Base-by-base conservation (phyloP, 2,797 vertebrate genomes). In the Lycodopsis pacificus region DNA sequence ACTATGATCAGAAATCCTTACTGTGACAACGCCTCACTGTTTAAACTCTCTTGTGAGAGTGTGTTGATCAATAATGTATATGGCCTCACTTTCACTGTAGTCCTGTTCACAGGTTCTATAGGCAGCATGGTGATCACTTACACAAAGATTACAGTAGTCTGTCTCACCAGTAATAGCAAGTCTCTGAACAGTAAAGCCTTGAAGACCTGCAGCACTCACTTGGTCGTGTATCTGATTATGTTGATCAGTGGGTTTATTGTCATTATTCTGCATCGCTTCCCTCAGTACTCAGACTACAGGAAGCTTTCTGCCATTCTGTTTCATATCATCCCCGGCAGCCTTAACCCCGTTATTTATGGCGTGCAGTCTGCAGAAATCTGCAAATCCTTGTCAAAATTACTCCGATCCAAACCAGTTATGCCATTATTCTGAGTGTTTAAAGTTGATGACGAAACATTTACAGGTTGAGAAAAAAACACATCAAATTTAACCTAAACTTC, bases 11-110 rank as follows among this genome's bases (percentile, higher is more conserved):
- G 49, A 13, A 95, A 94, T 63, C 94, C 93, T 6, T 96, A 93
- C 64, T 96, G 95, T 14, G 91, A 95, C 54, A 95, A 96, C 63
- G 93, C 96, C 74, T 91, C 92, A 10, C 81, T 96, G 0, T 95
- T 95, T 15, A 90, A 90, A 32, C 92, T 95, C 67, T 95, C 94
- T 1, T 95, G 94, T 2, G 94, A 94, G 0, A 94, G 91, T 62
- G 94, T 90, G 3, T 54, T 42, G 0, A 88, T 95, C 80, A 96
- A 96, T 48, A 81, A 95, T 8, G 88, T 95, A 17, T 96, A 94
- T 0, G 95, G 95, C 2, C 79, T 95, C 11, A 76, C 93, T 0
- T 90, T 94, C 0, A 90, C 92, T 1, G 89, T 89, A 0, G 44
- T 93, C 0, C 82, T 91, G 44, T 20, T 90, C 0, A 79, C 85